These are phyloP conservation scores for Cassiopea andromeda DNA, from an alignment of 30 jellyfish, hydroid and myxozoan genomes.

Conservation along the genomic window DNA sequence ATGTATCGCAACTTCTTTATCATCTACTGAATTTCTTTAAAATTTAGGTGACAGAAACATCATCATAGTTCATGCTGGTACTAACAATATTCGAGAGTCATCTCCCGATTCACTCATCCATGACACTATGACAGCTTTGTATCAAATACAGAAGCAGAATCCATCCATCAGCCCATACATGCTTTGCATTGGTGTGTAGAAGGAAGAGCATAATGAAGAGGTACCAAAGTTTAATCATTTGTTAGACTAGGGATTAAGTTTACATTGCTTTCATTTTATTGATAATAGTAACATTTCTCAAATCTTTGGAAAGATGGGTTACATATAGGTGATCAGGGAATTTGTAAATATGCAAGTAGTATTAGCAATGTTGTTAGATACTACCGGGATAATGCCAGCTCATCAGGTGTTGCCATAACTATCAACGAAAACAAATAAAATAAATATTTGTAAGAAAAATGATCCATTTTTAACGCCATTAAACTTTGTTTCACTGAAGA, in stretches of 20 bases:
- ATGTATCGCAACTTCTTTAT: not conserved
- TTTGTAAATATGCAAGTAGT: constrained; percentile 6
- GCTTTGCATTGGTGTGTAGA: not conserved
- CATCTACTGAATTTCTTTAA: not conserved
- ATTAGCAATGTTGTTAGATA: constrained; percentile 4
- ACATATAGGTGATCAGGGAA: not conserved
- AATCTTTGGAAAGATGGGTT: constrained; percentile 14
- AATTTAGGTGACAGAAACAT: not conserved
- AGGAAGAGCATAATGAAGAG: constrained; percentile 13
- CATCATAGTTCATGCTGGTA: constrained; percentile 7
- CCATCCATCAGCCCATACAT: not conserved
- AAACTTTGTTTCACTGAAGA: not conserved
- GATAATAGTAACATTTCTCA: constrained; percentile 8
- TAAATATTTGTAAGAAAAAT: not conserved
- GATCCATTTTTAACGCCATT: constrained; percentile 4
- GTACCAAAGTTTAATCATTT: not conserved
- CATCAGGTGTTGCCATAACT: constrained; percentile 1
- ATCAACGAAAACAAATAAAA: not conserved
- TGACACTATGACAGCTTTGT: constrained; percentile 10
- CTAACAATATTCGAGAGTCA: constrained; percentile 4
- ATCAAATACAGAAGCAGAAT: constrained; percentile 1
- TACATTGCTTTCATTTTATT: not conserved
- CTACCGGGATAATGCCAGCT: constrained; percentile 16
- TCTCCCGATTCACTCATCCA: constrained; percentile 1
- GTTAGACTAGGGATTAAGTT: not conserved